These are phyloP conservation scores for Cebus imitator DNA, from an alignment of 2,113 vertebrate species.

Conservation along the genomic window DNA sequence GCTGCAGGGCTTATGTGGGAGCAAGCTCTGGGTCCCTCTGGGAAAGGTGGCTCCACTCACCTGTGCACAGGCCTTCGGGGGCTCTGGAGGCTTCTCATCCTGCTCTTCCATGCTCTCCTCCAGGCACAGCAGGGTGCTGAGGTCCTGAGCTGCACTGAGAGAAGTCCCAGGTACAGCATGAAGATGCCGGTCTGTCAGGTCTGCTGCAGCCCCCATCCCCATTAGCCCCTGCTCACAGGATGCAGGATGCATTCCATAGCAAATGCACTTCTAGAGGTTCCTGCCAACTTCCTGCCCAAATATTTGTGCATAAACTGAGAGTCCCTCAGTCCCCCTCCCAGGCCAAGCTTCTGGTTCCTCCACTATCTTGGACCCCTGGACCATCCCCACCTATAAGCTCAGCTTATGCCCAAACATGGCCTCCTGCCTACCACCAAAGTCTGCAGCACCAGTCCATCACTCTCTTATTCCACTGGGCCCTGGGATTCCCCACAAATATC, in stretches of 20 bases:
- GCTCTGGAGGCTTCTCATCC: constrained; percentile 13
- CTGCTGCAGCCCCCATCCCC: accelerated
- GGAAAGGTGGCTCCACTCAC: constrained; percentile 36
- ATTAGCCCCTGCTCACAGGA: background rate
- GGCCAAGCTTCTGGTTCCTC: background rate
- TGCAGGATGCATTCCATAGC: background rate
- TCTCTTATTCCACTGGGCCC: background rate
- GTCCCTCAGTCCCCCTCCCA: background rate
- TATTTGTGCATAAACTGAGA: background rate
- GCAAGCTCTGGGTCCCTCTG: background rate
- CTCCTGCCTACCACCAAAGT: background rate
- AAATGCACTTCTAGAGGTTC: background rate
- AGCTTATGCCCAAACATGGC: background rate
- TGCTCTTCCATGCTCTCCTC: constrained; percentile 50
- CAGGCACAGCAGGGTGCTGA: background rate
- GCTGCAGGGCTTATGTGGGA: background rate
- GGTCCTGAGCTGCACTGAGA: background rate
- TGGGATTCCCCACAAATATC: background rate
- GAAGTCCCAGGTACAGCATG: background rate
- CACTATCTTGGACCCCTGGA: background rate
- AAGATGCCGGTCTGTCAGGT: background rate
- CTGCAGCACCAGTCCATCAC: background rate
- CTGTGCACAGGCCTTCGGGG: background rate
- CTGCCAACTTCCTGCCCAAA: background rate
- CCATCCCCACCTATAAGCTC: background rate